Conservation (phyloP, 2,888 invertebrate species). For the Pilophorus perplexus region DNA sequence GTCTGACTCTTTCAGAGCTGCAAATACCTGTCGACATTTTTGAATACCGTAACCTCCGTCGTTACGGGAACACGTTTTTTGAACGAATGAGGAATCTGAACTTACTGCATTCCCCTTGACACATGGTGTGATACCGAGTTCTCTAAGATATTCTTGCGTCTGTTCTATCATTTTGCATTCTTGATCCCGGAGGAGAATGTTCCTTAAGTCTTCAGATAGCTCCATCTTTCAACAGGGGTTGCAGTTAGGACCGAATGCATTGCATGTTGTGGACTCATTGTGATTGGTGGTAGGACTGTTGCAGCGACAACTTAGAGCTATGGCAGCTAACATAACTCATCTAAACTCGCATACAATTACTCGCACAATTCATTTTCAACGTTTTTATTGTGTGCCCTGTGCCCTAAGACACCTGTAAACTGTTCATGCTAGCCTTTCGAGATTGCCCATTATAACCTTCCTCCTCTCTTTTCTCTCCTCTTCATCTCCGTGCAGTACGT, state of each 20-base stretch:
- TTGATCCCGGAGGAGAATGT: constrained; percentile 19
- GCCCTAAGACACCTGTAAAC: no score
- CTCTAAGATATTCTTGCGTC: constrained; percentile 33
- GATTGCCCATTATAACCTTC: neutral
- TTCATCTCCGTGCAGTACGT: neutral
- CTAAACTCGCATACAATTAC: no score
- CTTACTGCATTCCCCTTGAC: constrained; percentile 22
- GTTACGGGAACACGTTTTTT: no score
- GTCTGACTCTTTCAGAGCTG: constrained; percentile 23
- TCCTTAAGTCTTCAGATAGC: constrained; percentile 27
- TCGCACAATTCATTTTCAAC: no score
- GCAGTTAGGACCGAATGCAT: no score
- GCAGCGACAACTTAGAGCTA: no score
- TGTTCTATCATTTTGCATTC: constrained; percentile 34
- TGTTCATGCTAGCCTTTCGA: constrained; percentile 15
- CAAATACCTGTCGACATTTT: constrained; percentile 1
- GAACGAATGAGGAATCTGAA: no score
- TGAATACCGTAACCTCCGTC: no score
- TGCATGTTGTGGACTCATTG: no score
- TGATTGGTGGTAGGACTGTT: no score
- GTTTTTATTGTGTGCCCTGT: no score
- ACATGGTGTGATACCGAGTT: constrained; percentile 40
- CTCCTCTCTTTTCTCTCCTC: neutral
- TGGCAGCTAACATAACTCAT: no score
- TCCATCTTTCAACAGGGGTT: constrained; percentile 36